phyloP scores from a whole-genome alignment of 2,113 vertebrate genomes.

The Saccopteryx bilineata region DNA sequence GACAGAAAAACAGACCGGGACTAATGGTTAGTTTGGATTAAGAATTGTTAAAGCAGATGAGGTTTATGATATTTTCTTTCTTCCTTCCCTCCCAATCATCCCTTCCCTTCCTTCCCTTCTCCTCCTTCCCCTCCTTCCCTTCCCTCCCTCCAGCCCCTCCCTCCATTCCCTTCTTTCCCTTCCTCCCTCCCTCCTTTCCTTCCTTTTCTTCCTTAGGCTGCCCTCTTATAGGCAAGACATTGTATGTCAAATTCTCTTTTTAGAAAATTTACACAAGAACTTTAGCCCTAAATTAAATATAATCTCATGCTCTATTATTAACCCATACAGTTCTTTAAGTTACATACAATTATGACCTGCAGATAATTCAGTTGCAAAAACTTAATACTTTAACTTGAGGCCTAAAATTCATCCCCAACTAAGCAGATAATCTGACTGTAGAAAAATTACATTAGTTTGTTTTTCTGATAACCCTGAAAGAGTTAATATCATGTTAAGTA shows the following conservation, averaged over 20 bases:
- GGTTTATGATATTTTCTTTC: not conserved
- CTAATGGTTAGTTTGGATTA: not conserved
- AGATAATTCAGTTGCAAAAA: conserved; percentile 12
- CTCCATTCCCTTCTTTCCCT: not conserved
- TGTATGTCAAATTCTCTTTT: not conserved
- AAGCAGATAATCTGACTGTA: not conserved
- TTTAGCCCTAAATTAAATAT: not conserved
- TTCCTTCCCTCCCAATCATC: not conserved
- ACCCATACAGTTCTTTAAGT: not conserved
- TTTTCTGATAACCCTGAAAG: not conserved
- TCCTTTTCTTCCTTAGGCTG: not conserved
- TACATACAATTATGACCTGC: not conserved
- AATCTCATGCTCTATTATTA: not conserved
- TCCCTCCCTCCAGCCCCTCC: not conserved
- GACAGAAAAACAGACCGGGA: not conserved
- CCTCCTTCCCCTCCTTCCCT: not conserved
- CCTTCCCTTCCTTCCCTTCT: not conserved
- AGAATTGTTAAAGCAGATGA: not conserved
- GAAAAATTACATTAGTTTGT: not conserved
- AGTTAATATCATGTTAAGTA: not conserved
- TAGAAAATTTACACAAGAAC: not conserved
- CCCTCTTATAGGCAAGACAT: not conserved
- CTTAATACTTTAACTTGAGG: not conserved
- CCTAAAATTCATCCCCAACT: not conserved
- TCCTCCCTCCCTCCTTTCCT: not conserved